A percentile compares a stretch with the other conserved stretches of the same genome.
These are phyloP conservation scores for Maconellicoccus hirsutus DNA, from an alignment of 1,140 invertebrate species.

Conservation along the genomic window DNA sequence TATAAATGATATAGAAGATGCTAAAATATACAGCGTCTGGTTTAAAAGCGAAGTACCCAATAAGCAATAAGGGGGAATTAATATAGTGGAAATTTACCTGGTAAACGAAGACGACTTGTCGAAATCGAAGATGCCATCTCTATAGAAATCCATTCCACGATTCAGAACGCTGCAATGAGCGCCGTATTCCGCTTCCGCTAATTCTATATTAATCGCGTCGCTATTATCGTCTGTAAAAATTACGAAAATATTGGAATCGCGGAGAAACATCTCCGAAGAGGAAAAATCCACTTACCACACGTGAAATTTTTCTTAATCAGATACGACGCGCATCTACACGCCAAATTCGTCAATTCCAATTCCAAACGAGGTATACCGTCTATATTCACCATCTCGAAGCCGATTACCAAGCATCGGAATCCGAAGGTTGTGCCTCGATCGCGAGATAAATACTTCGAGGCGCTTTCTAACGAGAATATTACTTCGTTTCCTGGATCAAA, in stretches of 20 bases:
- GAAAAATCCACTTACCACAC: background rate
- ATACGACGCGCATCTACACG: slow-evolving; percentile 77
- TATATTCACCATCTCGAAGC: slow-evolving; percentile 68
- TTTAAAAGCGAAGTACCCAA: background rate
- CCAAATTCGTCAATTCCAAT: slow-evolving; percentile 79
- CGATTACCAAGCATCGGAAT: slow-evolving; percentile 82
- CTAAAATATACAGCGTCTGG: too few relatives aligned
- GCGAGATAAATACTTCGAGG: slow-evolving; percentile 88
- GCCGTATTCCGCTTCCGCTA: background rate
- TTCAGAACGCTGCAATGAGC: background rate
- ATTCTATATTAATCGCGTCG: background rate
- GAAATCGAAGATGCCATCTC: background rate
- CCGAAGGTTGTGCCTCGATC: slow-evolving; percentile 74
- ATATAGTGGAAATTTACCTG: background rate
- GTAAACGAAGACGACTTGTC: background rate
- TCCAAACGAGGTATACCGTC: slow-evolving; percentile 66
- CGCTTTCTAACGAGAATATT: slow-evolving; percentile 87
- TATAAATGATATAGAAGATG: too few relatives aligned
- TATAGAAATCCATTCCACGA: background rate
- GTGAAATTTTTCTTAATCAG: slow-evolving; percentile 78
- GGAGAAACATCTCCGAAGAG: too few relatives aligned
- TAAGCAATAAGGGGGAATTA: background rate
- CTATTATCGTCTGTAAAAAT: background rate
- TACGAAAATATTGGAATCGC: too few relatives aligned
- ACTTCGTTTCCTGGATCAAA: slow-evolving; percentile 71